A percentile compares a stretch with the other conserved stretches of the same genome.
These are phyloP conservation scores for Amblyjoppa proteus DNA, from an alignment of 2,888 invertebrate species.

Conservation along the genomic window DNA sequence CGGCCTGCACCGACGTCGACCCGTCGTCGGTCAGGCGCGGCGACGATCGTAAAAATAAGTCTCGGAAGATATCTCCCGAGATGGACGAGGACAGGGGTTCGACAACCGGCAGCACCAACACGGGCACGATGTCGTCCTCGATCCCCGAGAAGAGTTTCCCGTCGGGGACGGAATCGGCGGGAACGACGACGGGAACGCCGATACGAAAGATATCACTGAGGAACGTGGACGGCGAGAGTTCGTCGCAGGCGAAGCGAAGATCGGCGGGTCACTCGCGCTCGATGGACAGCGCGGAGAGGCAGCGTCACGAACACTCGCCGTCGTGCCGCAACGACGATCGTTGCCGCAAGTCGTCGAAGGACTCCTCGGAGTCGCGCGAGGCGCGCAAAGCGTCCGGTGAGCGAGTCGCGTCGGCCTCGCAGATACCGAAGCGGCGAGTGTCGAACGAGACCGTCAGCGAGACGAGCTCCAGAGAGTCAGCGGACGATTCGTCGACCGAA, in stretches of 20 bases:
- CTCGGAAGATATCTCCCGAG: constrained; percentile 49
- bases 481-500: constrained; percentile 25
- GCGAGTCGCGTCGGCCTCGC: constrained; percentile 36
- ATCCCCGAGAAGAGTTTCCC: constrained; percentile 4
- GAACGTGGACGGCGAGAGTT: constrained; percentile 61
- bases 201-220: constrained; percentile 64
- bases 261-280: constrained; percentile 51
- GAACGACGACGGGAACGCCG: constrained; percentile 55
- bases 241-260: constrained; percentile 60
- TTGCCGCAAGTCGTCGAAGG: constrained; percentile 66
- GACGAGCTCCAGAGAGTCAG: neutral
- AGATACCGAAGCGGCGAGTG: constrained; percentile 65
- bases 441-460: constrained; percentile 59
- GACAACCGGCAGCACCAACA: constrained; percentile 41
- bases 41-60: constrained; percentile 57
- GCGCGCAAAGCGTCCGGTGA: constrained; percentile 56
- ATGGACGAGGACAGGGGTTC: constrained; percentile 33
- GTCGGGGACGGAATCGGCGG: constrained; percentile 14
- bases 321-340: constrained; percentile 45
- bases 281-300: constrained; percentile 56
- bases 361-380: constrained; percentile 53
- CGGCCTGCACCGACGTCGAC: constrained; percentile 55
- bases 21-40: constrained; percentile 31
- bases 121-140: constrained; percentile 46
- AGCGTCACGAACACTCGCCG: constrained; percentile 23